A percentile compares a stretch with the other conserved stretches of the same genome.
phyloP scores from a whole-genome alignment of 2,113 vertebrate genomes.

The Coregonus clupeaformis region DNA sequence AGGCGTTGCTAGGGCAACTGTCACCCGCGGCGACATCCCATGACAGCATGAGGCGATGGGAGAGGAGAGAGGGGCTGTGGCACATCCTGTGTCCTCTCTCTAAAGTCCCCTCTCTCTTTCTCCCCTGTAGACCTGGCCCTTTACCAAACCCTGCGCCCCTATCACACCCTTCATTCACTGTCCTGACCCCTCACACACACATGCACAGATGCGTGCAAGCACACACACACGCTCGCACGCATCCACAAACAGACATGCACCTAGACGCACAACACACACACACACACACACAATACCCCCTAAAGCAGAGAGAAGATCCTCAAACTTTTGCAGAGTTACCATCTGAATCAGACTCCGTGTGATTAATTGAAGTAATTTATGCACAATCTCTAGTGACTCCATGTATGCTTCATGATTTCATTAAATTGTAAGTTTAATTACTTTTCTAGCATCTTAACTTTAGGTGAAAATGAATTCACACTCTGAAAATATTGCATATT shows the following conservation, averaged over 20 bases:
- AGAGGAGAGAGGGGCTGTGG: slow-evolving; percentile 38
- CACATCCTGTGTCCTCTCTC: slow-evolving; percentile 12
- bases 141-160: slow-evolving; percentile 22
- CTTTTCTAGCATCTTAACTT: slow-evolving; percentile 64
- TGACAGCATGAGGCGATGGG: slow-evolving; percentile 55
- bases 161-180: background rate
- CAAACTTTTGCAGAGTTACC: slow-evolving; percentile 53
- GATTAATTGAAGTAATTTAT: slow-evolving; percentile 75
- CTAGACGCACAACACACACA: background rate
- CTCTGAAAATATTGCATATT: slow-evolving; percentile 42
- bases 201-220: background rate
- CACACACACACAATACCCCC: background rate
- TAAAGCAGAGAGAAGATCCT: slow-evolving; percentile 27
- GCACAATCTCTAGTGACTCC: slow-evolving; percentile 61
- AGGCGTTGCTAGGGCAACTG: slow-evolving; percentile 71
- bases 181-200: background rate
- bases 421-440: slow-evolving; percentile 69
- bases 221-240: slow-evolving; percentile 1
- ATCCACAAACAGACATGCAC: background rate
- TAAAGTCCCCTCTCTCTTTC: background rate
- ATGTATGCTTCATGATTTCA: slow-evolving; percentile 69
- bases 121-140: slow-evolving; percentile 15
- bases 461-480: slow-evolving; percentile 60
- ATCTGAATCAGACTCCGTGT: slow-evolving; percentile 55
- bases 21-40: slow-evolving; percentile 69